Base-by-base conservation (phyloP, 2,888 invertebrate genomes). In the Halictus quadricinctus region DNA sequence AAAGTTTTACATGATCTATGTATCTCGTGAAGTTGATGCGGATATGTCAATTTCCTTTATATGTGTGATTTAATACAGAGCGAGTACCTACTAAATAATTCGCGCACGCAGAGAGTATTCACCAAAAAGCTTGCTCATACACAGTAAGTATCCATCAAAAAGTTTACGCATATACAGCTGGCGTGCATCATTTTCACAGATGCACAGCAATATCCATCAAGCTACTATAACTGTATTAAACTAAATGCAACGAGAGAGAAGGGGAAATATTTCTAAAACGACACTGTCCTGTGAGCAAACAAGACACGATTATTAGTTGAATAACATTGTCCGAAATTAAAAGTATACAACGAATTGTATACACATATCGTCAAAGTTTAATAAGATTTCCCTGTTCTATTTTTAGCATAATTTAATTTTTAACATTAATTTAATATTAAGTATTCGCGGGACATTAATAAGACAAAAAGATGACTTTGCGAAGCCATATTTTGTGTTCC, bases 61-160 rank as follows among this genome's bases (percentile, higher is more conserved):
- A 29, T 7, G 54, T 15, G 15, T 13, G 13, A 29, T 60, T 64
- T 64, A 64, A 60, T 13, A 29, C 6, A 64, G 29, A 29, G 15
- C 29, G 64, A 15, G 64, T 29, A 64, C 25, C 64, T 64, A 15
- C 29, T 64, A 64, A 64, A 64, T 64, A 64, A 64, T 64, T 64
- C 64, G 12, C 15, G 6, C 7, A 64, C 64, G 25, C 64, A 54
- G 54, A 64, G 64, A 64, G 29, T 64, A 29, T 64, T 15, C 64
- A 29, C 25, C 25, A 64, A 64, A 64, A 64, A 64, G 64, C 64
- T 64, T 29, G 29, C 25, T 7, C 64, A 15, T 64, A 64, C 64
- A 64, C 25, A 29, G 64, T 7, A 64, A 29, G 64, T 29, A 29
- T 64, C 64, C 64, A 64, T 64, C 64, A 64, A 64, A 64, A 29